A percentile compares a stretch with the other conserved stretches of the same genome.
These are phyloP conservation scores for Oxytorus armatus DNA, from an alignment of 2,888 invertebrate species.

Conservation along the genomic window DNA sequence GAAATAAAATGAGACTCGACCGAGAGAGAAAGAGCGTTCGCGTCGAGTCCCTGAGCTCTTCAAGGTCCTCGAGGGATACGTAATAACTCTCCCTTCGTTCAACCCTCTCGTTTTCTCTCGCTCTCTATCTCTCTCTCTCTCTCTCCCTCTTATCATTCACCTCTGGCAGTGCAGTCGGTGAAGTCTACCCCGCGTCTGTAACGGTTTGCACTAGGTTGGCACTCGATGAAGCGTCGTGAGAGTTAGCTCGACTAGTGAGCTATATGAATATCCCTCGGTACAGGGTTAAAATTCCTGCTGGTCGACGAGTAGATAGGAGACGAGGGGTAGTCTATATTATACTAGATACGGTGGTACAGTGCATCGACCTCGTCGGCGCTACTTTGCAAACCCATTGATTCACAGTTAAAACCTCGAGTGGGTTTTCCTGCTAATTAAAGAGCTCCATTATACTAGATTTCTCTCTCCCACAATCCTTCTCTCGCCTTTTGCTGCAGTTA, in stretches of 20 bases:
- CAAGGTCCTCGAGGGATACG: constrained; percentile 62
- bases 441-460: constrained; percentile 40
- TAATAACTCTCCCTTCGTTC: constrained; percentile 36
- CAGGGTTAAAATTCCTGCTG: constrained; percentile 42
- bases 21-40: constrained; percentile 8
- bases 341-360: constrained; percentile 51
- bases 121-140: too few species aligned
- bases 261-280: constrained; percentile 42
- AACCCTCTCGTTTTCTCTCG: constrained; percentile 1
- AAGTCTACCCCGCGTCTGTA: constrained; percentile 12
- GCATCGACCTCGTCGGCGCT: constrained; percentile 73
- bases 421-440: constrained; percentile 67
- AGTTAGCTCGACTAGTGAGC: constrained; percentile 55
- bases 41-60: constrained; percentile 55
- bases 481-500: constrained; percentile 32
- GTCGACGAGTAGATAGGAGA: constrained; percentile 28
- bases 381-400: constrained; percentile 75
- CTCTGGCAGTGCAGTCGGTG: constrained; percentile 17
- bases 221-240: constrained; percentile 71
- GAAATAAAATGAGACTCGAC: background rate
- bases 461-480: constrained; percentile 22
- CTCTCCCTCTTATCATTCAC: background rate
- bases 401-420: constrained; percentile 72
- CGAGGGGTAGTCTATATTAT: constrained; percentile 1
- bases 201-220: constrained; percentile 66